Base-by-base conservation (phyloP, 2,888 invertebrate species). In the Eucera pruinosa region DNA sequence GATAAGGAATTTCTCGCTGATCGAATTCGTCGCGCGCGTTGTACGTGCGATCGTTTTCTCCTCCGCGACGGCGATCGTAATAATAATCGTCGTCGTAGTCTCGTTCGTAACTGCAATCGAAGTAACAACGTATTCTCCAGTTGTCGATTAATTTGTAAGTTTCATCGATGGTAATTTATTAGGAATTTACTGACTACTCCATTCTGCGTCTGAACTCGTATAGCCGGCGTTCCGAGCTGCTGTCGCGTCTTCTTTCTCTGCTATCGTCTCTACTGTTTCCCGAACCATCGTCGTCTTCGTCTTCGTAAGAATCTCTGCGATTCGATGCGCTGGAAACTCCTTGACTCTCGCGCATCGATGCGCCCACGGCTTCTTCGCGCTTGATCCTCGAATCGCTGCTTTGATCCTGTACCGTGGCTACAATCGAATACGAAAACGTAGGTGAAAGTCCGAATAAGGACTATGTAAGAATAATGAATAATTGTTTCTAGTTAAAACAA, bases 71-170 rank as follows among this genome's bases (percentile, higher is more conserved):
- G 64, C 91, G 91, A 62, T 90, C 90, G 55, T 92, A 92, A 77
- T 89, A 92, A 66, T 90, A 92, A 69, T 91, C 91, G n/a, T 91
- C 91, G 9, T 92, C 92, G 67, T 89, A 92, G 23, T 92, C 91
- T 2, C 90, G 90, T 30, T 91, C 91, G 1, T 90, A 87, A 41
- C 92, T 91, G 36, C 90, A 91, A 54, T 90, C 89, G 33, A 54
- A 86, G 83, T 0, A 4, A 45, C 58, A 33, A 20, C 13, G 2
- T 9, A 20, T 47, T 33, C 1, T 25, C 20, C 13, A 18, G 11
- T 11, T 27, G 20, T n/a, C 6, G 30, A 33, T 23, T 54, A 25
- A 20, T 5, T 23, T 25, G 2, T 11, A 33, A 33, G 23, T 11
- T 30, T 52, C 3, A 23, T 13, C 11, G 36, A 2, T 27, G 2